Evolutionary conservation across 2,888 invertebrate genomes (phyloP), one percentile per base, ranked within the genome.

Genomic region (Ichneumon xanthorius): DNA sequence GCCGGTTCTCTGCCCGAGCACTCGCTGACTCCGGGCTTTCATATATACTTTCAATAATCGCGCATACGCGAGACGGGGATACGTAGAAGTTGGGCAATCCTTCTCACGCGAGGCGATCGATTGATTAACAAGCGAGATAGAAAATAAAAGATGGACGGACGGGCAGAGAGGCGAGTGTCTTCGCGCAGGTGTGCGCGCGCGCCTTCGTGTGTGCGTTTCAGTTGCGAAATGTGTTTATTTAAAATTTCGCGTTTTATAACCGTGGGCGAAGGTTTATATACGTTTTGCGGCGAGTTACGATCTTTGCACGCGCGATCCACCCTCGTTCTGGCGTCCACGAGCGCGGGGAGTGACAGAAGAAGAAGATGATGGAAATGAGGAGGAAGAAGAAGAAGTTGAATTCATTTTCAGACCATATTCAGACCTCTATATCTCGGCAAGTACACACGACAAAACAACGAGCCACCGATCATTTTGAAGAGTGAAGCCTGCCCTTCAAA

Each of bases 111-210:
- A 70, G 61, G 40, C 58, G 33, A 81, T 81, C 70, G 81, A 81
- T 76, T 30, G 81, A 81, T 81, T 61, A 40, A 70, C 58, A 30
- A 76, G 61, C 37, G 48, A 68, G 70, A 81, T 81, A 50, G 68
- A 75, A 55, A 68, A 55, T 55, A 30, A 30, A 50, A 55, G 14
- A 11, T 22, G 45, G 50, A 5, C 22, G 33, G n/a, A 30, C 9
- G 7, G 16, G 4, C 40, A 19, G 30, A 61, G 22, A 48, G n/a
- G 40, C 9, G n/a, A 33, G 45, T 16, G 14, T 48, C 45, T 48
- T 16, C 16, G 45, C 14, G 45, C 45, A 48, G 14, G 45, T 48
- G 45, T 16, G 4, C 19, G 40, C 14, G 40, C 14, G 40, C 26
- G 48, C 19, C 9, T 26, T 45, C 48, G 68, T 68, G n/a, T 37